Evolutionary conservation across 2,113 vertebrate species (phyloP).

Genomic region (Oreamnos americanus): DNA sequence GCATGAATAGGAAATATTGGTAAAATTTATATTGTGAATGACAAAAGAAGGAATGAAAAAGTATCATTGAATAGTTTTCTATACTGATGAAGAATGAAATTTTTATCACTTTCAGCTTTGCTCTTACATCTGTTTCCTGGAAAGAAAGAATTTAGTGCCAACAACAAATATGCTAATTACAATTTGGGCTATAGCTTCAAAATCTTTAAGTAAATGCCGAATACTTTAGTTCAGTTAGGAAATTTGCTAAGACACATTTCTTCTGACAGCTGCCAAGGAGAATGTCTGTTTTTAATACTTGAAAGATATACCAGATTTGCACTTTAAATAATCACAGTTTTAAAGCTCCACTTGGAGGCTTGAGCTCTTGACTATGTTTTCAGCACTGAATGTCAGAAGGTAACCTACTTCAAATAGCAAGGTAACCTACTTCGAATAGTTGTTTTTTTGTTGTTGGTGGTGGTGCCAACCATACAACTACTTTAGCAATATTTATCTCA

Average conservation of each 20-base stretch:
- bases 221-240: constrained; percentile 81
- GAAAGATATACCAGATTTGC: constrained; percentile 85
- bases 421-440: constrained; percentile 56
- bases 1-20: not conserved
- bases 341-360: constrained; percentile 74
- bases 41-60: constrained; percentile 51
- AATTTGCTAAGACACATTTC: constrained; percentile 83
- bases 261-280: constrained; percentile 81
- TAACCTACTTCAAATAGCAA: constrained; percentile 61
- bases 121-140: constrained; percentile 73
- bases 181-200: constrained; percentile 79
- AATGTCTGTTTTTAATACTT: constrained; percentile 86
- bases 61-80: constrained; percentile 51
- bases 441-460: not conserved
- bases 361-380: constrained; percentile 44
- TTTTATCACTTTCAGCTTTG: constrained; percentile 78
- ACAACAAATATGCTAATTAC: constrained; percentile 81
- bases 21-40: constrained; percentile 49
- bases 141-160: constrained; percentile 74
- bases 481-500: constrained; percentile 37
- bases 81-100: constrained; percentile 58
- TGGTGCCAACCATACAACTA: constrained; percentile 45
- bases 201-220: constrained; percentile 81
- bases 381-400: constrained; percentile 52
- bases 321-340: constrained; percentile 81